Evolutionary conservation across 2,888 invertebrate genomes (phyloP).

Genomic region (Epistrophe eligans): DNA sequence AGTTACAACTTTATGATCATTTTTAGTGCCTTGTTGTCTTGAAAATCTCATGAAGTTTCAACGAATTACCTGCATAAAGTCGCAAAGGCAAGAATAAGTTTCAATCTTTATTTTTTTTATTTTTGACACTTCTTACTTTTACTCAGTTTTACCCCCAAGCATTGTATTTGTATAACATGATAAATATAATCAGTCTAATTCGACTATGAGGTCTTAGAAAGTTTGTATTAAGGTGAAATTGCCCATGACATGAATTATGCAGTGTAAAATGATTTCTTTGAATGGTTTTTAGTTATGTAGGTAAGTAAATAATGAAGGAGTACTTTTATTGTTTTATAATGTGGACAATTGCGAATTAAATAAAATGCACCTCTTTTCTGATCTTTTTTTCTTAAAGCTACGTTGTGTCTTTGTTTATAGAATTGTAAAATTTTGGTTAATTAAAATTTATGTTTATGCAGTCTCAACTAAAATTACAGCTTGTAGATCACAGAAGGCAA

Average conservation of each 20-base stretch:
- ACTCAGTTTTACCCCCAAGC: background rate
- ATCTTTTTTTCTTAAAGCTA: too few relatives aligned
- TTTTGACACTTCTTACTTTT: background rate
- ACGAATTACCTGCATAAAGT: background rate
- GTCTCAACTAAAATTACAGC: too few relatives aligned
- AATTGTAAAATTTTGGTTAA: too few relatives aligned
- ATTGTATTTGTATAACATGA: background rate
- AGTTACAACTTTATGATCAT: background rate
- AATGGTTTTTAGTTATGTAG: background rate
- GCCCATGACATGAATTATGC: background rate
- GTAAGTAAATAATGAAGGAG: too few relatives aligned
- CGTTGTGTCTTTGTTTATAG: too few relatives aligned
- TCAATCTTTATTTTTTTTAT: background rate
- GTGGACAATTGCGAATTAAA: too few relatives aligned
- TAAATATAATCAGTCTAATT: background rate
- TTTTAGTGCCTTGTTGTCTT: background rate
- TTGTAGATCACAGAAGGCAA: too few relatives aligned
- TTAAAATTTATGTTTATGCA: too few relatives aligned
- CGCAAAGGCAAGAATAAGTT: background rate
- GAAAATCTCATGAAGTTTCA: background rate
- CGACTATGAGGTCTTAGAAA: background rate
- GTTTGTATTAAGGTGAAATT: constrained; percentile 13
- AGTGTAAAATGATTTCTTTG: background rate
- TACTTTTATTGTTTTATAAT: too few relatives aligned
- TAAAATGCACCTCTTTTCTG: too few relatives aligned